A percentile compares a stretch with the other conserved stretches of the same genome.
These are phyloP conservation scores for Minunthozetes semirufus DNA, from an alignment of 2,888 invertebrate genomes.

Conservation along the genomic window DNA sequence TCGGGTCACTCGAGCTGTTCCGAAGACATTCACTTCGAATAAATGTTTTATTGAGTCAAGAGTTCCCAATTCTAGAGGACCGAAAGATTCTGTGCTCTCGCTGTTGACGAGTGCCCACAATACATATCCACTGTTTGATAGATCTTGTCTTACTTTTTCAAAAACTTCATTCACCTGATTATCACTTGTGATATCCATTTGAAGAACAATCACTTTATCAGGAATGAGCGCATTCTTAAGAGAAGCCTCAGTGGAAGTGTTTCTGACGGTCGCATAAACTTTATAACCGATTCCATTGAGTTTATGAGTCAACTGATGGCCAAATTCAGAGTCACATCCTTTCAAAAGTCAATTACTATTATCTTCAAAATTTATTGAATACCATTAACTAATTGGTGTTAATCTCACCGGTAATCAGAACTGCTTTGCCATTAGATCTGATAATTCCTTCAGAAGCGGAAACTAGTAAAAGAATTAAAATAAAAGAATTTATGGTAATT, in stretches of 20 bases:
- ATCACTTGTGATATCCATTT: slow-evolving; percentile 47
- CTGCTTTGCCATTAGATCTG: not conserved
- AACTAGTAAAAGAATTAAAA: too few relatives aligned
- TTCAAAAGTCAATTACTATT: too few relatives aligned
- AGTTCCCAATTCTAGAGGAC: slow-evolving; percentile 51
- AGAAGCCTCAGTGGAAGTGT: too few relatives aligned
- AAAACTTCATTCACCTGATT: slow-evolving; percentile 44
- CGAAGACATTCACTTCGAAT: slow-evolving; percentile 46
- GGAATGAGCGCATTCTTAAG: too few relatives aligned
- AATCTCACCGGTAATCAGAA: not conserved
- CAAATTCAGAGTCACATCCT: too few relatives aligned
- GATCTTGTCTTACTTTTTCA: slow-evolving; percentile 24
- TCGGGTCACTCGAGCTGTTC: slow-evolving; percentile 46
- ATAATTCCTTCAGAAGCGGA: not conserved
- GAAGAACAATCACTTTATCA: slow-evolving; percentile 44
- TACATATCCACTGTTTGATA: slow-evolving; percentile 43
- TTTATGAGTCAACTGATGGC: too few relatives aligned
- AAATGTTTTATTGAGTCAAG: slow-evolving; percentile 47
- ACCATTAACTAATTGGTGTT: too few relatives aligned
- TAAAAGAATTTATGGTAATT: too few relatives aligned
- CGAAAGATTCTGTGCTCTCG: slow-evolving; percentile 51
- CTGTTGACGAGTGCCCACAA: slow-evolving; percentile 54
- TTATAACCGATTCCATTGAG: too few relatives aligned
- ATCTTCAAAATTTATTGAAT: too few relatives aligned
- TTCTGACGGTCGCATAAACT: too few relatives aligned